Evolutionary conservation across 64 coral and sea anemone genomes (phyloP), one percentile per base, ranked within the genome.

Genomic region (Montipora cactus): DNA sequence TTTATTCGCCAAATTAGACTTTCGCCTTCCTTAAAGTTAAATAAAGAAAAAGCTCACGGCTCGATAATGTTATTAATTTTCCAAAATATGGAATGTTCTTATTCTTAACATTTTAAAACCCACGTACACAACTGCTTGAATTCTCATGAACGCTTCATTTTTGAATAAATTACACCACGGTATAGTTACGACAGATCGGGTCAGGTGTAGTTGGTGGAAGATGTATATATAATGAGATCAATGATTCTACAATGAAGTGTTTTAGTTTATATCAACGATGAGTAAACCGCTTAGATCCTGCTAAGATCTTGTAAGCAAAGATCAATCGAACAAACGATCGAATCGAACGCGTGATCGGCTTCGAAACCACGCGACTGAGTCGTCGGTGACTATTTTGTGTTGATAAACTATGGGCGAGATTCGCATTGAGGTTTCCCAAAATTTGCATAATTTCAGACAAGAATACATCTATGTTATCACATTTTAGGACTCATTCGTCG

Each of bases 391-490:
- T 77, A 59, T 86, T 90, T 79, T 85, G 80, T 89, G 93, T 83
- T 82, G 89, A 90, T 90, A 89, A 95, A 81, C 83, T 74, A 79
- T 78, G 88, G 79, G 88, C 80, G 93, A 95, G 93, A 95, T 85
- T 77, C 72, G 80, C 76, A 95, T 82, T 83, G 71, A 90, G 88
- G 87, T 95, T 87, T 77, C 76, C 53, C 81, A 85, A 90, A 95
- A 95, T 95, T 95, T 95, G 88, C 93, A 95, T 95, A 95, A 95
- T 90, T 90, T 95, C 80, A 94, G 93, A 80, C 74, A 95, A 88
- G 80, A 89, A 90, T 72, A 68, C 50, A 90, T 95, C 87, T 95
- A 74, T 80, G 79, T 87, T 70, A 69, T 95, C 88, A 86, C 93
- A 90, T 85, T 88, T 83, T 79, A 80, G 79, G 84, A 64, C 69